These are phyloP conservation scores for Stegodyphus mimosarum DNA, from an alignment of 1,140 invertebrate species.

Conservation along the genomic window DNA sequence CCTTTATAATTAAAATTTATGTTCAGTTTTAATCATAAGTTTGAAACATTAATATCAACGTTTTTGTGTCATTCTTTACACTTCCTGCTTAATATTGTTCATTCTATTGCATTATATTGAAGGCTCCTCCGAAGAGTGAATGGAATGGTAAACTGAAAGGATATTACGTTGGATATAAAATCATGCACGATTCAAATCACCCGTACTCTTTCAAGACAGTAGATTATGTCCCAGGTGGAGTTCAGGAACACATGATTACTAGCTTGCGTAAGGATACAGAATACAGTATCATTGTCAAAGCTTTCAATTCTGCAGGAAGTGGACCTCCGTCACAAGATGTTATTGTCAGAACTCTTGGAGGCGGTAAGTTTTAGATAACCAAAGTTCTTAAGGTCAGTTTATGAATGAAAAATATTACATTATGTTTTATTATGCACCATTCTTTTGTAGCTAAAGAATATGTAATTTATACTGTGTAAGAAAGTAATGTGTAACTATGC, in stretches of 20 bases:
- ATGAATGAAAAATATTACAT: too few relatives aligned
- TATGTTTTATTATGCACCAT: too few relatives aligned
- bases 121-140: constrained; percentile 83
- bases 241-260: constrained; percentile 63
- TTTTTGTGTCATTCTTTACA: too few relatives aligned
- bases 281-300: constrained; percentile 64
- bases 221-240: constrained; percentile 32
- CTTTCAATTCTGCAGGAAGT: constrained; percentile 63
- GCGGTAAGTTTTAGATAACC: constrained; percentile 24
- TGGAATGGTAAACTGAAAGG: constrained; percentile 94
- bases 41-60: too few relatives aligned
- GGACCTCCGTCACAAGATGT: constrained; percentile 64
- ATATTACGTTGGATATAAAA: constrained; percentile 71
- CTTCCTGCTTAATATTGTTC: too few relatives aligned
- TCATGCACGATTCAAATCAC: constrained; percentile 31
- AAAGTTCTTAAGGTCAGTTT: too few relatives aligned
- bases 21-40: too few relatives aligned
- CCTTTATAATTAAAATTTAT: too few relatives aligned
- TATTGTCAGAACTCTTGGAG: constrained; percentile 62
- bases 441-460: too few relatives aligned
- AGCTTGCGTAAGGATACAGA: constrained; percentile 63
- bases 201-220: constrained; percentile 62
- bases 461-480: too few relatives aligned
- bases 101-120: too few relatives aligned
- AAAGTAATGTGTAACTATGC: too few relatives aligned